Conservation (phyloP, 1,140 invertebrate species). For the Sarcophaga bullata region DNA sequence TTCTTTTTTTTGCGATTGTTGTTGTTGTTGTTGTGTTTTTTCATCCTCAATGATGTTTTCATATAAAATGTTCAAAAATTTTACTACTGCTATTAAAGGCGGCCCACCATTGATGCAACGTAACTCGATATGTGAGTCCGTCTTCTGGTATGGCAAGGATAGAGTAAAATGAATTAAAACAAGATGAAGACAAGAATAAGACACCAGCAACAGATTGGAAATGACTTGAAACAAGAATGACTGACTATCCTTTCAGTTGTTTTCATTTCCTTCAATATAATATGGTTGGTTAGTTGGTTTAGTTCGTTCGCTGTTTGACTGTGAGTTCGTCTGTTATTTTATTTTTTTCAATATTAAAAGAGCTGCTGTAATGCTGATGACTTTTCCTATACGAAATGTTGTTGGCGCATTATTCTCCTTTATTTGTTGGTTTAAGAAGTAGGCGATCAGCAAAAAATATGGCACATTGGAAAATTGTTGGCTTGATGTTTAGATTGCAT, state of each 20-base stretch:
- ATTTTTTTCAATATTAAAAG: not conserved
- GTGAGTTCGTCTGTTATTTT: not conserved
- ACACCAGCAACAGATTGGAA: not conserved
- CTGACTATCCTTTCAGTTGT: not conserved
- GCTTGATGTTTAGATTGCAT: conserved; percentile 36
- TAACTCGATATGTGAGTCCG: not conserved
- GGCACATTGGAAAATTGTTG: conserved; percentile 13
- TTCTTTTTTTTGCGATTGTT: not conserved
- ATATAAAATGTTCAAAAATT: not conserved
- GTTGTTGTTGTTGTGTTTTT: not conserved
- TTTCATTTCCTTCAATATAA: not conserved
- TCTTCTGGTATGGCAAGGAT: not conserved
- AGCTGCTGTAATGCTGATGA: conserved; percentile 18
- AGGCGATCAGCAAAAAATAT: not conserved
- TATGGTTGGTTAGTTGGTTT: not conserved
- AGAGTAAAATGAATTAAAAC: not conserved
- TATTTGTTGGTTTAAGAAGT: not conserved
- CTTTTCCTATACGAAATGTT: not conserved
- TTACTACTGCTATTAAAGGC: not conserved
- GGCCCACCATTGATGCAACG: not conserved
- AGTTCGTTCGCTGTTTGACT: not conserved
- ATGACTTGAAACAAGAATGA: conserved; percentile 11
- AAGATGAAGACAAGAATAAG: not conserved
- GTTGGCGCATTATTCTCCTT: not conserved
- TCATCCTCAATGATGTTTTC: conserved; percentile 18